Evolutionary conservation across 2,888 invertebrate species (phyloP).

Genomic region (Idaea biselata): DNA sequence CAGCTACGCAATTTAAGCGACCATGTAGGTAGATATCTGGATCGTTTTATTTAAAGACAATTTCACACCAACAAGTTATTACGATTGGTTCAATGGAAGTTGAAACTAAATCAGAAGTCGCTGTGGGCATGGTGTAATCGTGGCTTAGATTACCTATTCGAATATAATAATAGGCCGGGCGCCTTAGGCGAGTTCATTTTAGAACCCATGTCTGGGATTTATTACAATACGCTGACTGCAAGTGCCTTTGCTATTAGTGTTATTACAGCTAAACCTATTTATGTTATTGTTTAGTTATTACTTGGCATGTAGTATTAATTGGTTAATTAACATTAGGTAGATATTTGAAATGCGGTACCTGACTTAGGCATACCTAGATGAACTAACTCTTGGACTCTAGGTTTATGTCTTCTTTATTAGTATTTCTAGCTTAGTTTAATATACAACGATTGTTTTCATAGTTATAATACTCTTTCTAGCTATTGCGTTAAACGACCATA

Average conservation of each 20-base stretch:
- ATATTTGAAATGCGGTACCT: too few relatives aligned
- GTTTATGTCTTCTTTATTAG: too few relatives aligned
- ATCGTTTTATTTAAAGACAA: too few relatives aligned
- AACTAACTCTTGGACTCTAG: too few relatives aligned
- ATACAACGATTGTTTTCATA: too few relatives aligned
- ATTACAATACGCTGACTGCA: not conserved
- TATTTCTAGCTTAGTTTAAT: too few relatives aligned
- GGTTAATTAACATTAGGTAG: too few relatives aligned
- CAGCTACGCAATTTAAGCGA: not conserved
- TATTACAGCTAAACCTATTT: not conserved
- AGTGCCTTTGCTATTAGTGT: not conserved
- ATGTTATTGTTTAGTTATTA: not conserved
- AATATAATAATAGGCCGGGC: not conserved
- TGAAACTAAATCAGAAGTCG: constrained; percentile 24
- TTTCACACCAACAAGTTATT: constrained; percentile 45
- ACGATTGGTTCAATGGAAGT: constrained; percentile 25
- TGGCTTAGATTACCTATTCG: not conserved
- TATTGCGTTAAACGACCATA: too few relatives aligned
- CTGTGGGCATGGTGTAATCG: not conserved
- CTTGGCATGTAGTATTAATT: not conserved
- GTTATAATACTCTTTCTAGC: too few relatives aligned
- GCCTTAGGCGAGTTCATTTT: not conserved
- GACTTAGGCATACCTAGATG: too few relatives aligned
- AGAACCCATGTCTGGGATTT: not conserved
- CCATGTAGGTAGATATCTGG: not conserved